A percentile compares a stretch with the other conserved stretches of the same genome.
Conservation (phyloP, 1,140 invertebrate genomes). For the Bombyx mandarina region DNA sequence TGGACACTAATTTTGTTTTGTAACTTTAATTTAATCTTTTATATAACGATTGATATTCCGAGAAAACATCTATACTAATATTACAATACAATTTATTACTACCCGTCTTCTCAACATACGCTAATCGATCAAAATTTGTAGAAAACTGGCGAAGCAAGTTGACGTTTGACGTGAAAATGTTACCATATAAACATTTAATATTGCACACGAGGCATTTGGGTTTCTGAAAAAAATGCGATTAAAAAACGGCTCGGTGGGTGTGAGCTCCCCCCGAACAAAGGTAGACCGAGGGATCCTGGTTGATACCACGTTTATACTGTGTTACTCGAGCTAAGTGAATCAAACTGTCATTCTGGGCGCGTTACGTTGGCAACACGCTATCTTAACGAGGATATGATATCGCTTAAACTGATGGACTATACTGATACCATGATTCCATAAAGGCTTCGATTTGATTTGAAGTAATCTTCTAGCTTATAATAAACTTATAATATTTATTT, state of each 20-base stretch:
- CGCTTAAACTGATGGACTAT: not conserved
- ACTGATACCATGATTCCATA: not conserved
- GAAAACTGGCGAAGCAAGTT: not conserved
- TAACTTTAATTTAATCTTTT: too few species aligned
- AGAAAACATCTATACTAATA: too few species aligned
- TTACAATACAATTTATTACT: too few species aligned
- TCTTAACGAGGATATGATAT: too few species aligned
- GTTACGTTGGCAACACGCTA: constrained; percentile 24
- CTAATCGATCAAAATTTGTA: too few species aligned
- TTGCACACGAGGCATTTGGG: not conserved
- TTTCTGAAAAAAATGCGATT: constrained; percentile 3
- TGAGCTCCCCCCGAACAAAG: constrained; percentile 24
- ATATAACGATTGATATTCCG: too few species aligned
- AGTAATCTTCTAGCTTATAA: too few species aligned
- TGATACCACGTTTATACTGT: constrained; percentile 54
- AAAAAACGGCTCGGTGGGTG: constrained; percentile 4
- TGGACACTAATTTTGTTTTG: too few species aligned
- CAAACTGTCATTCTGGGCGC: constrained; percentile 65
- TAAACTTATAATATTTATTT: too few species aligned
- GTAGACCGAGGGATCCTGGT: constrained; percentile 20
- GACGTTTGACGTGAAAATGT: too few species aligned
- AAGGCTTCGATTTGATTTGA: too few species aligned
- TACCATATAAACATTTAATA: not conserved
- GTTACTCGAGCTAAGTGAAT: constrained; percentile 66
- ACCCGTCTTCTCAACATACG: too few species aligned